phyloP scores from a whole-genome alignment of 2,113 vertebrate genomes.

The Axis porcinus region DNA sequence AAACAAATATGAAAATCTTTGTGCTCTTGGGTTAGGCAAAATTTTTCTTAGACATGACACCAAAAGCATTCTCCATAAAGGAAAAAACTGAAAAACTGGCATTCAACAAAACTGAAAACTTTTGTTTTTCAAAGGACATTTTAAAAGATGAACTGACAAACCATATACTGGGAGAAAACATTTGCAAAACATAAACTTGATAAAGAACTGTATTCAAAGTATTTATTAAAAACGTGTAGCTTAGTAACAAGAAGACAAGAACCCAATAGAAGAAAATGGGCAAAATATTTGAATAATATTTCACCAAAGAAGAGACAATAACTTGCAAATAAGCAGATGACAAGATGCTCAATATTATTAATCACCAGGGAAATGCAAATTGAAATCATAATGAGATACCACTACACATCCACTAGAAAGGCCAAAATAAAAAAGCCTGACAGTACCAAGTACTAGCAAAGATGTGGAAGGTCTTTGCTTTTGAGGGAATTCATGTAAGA shows the following conservation, averaged over 20 bases:
- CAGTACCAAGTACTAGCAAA: background rate
- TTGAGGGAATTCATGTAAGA: background rate
- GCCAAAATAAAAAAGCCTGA: background rate
- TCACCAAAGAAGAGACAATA: background rate
- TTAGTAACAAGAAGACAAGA: background rate
- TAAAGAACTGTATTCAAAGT: background rate
- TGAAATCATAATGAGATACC: background rate
- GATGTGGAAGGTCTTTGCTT: background rate
- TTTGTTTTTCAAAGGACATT: constrained; percentile 17
- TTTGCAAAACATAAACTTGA: background rate
- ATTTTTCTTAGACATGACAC: background rate
- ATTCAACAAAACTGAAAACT: background rate
- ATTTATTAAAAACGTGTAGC: background rate
- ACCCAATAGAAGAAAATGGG: background rate
- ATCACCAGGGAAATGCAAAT: background rate
- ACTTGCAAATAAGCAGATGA: background rate
- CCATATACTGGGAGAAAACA: background rate
- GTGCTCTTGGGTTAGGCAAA: background rate
- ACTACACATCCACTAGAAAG: background rate
- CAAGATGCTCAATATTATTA: background rate
- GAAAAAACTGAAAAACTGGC: background rate
- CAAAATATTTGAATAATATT: background rate
- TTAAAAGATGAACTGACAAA: background rate
- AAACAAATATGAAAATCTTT: constrained; percentile 11
- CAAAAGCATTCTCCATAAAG: background rate